These are phyloP conservation scores for Pteronotus mesoamericanus DNA, from an alignment of 2,797 vertebrate species.

Conservation along the genomic window DNA sequence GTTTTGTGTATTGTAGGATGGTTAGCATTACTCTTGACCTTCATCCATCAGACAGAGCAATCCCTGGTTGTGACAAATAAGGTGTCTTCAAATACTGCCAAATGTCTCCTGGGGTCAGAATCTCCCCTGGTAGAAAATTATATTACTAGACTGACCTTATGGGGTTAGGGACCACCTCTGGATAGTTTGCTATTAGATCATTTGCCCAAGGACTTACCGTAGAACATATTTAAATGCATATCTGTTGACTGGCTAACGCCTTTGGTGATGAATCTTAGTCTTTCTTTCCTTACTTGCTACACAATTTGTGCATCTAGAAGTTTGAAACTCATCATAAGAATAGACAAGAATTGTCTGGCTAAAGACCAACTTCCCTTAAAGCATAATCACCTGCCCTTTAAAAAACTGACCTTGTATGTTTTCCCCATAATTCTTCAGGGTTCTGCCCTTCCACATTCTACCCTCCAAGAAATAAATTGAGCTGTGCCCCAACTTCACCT, in stretches of 20 bases:
- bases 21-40: background rate
- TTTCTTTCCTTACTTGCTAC: background rate
- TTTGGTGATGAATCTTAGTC: background rate
- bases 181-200: background rate
- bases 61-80: background rate
- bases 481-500: background rate
- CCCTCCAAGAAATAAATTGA: background rate
- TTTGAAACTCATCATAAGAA: background rate
- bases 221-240: background rate
- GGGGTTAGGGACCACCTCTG: background rate
- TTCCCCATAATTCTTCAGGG: background rate
- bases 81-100: background rate
- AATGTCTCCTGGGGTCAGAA: background rate
- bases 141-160: background rate
- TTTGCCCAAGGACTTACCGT: background rate
- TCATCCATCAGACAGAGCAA: background rate
- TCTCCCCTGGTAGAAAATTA: background rate
- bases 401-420: background rate
- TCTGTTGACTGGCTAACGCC: background rate
- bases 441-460: background rate
- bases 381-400: conserved; percentile 10
- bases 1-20: no score
- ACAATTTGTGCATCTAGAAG: background rate
- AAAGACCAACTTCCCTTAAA: background rate
- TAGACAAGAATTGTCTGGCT: background rate